phyloP scores from a whole-genome alignment of 2,113 vertebrate species.

The Loxodonta africana region DNA sequence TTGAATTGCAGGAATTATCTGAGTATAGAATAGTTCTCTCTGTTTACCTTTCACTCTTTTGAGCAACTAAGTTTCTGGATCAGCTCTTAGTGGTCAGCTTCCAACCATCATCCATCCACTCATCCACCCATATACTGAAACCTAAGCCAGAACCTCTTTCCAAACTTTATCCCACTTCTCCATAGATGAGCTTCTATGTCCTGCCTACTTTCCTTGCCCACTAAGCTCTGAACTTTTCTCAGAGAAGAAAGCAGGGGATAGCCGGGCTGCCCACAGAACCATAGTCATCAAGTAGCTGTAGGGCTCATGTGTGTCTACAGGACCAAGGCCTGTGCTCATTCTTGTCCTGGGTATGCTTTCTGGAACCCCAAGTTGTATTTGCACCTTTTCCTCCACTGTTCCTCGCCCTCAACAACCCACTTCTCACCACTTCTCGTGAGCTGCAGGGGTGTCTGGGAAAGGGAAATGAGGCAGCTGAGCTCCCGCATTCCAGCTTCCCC shows the following conservation, averaged over 20 bases:
- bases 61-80: background rate
- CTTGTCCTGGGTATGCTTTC: background rate
- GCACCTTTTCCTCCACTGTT: background rate
- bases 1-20: background rate
- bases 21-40: background rate
- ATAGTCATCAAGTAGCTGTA: background rate
- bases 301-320: accelerated
- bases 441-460: background rate
- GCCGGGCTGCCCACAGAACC: background rate
- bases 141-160: background rate
- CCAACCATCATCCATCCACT: too few species aligned
- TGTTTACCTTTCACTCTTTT: too few species aligned
- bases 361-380: background rate
- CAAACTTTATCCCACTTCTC: background rate
- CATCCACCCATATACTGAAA: background rate
- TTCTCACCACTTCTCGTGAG: background rate
- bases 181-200: background rate
- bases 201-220: background rate
- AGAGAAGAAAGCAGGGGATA: background rate
- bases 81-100: background rate
- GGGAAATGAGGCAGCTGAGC: accelerated
- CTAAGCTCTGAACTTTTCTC: too few species aligned
- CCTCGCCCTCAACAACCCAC: too few species aligned
- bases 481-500: background rate
- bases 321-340: too few species aligned